These are phyloP conservation scores for Brenthis hecate DNA, from an alignment of 2,888 invertebrate genomes.

Conservation along the genomic window DNA sequence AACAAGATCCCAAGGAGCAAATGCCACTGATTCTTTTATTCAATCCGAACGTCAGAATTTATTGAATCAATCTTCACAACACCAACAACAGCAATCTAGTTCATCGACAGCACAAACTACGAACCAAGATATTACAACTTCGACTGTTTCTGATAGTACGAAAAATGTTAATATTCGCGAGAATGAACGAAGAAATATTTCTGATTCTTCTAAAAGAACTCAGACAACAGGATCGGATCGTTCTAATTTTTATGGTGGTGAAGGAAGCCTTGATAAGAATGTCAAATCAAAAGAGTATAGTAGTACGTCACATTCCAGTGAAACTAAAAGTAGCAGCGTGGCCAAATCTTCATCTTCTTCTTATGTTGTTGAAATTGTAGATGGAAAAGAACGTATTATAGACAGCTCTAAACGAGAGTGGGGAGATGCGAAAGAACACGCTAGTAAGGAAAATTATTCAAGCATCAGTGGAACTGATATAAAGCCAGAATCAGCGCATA, in stretches of 20 bases:
- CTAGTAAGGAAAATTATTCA: conserved; percentile 77
- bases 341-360: conserved; percentile 84
- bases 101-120: conserved; percentile 44
- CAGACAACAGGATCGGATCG: conserved; percentile 61
- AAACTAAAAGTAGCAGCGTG: conserved; percentile 79
- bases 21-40: conserved; percentile 68
- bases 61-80: conserved; percentile 51
- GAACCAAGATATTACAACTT: conserved; percentile 38
- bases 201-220: conserved; percentile 56
- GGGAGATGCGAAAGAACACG: conserved; percentile 75
- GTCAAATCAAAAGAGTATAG: conserved; percentile 62
- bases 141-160: conserved; percentile 48
- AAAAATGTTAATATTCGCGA: conserved; percentile 59
- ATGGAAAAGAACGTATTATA: conserved; percentile 84
- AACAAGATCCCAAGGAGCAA: conserved; percentile 64
- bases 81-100: conserved; percentile 45
- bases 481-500: conserved; percentile 80
- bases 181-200: conserved; percentile 58
- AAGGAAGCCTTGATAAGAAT: conserved; percentile 64
- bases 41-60: conserved; percentile 71
- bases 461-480: conserved; percentile 82
- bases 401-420: conserved; percentile 83
- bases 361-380: conserved; percentile 85
- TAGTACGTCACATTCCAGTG: conserved; percentile 72
- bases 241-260: conserved; percentile 69